Base-by-base conservation (phyloP, 2,113 vertebrate genomes). In the Spea multiplicata region DNA sequence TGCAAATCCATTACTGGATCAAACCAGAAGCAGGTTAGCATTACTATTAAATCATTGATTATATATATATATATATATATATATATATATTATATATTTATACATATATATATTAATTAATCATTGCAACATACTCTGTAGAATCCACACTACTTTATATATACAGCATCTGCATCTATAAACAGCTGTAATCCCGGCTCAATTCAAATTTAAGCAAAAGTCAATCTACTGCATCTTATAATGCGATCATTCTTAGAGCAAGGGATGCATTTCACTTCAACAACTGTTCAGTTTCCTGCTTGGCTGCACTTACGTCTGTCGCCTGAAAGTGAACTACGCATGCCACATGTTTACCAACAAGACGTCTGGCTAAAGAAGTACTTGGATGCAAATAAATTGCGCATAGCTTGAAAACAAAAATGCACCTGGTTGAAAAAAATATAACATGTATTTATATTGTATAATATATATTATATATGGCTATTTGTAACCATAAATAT, bases 241-340 rank as follows among this genome's bases (percentile, higher is more conserved):
- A 75, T 74, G 71, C 75, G 82, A 75, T 84, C 69, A 74, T 78
- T 75, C 82, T 78, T 84, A 85, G 71, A 70, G 82, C 82, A 86
- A 87, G 82, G 83, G 80, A 83, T 81, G 85, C 74, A 72, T 81
- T 86, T 86, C 85, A 87, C 79, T 82, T 76, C 74, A 88, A 86
- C 88, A 85, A 86, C 83, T 88, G 86, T 87, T 82, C 81, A 72
- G 73, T 85, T 86, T 75, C 85, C 82, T 79, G 82, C 85, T 87
- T 86, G 78, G 75, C 85, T 86, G 84, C 75, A 84, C 72, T 86
- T 85, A 86, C 79, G 66, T 88, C 81, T 81, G 84, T 82, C 74
- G 84, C 53, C 84, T 81, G 82, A 83, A 86, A 85, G 69, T 17
- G 84, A 84, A 83, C 66, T 76, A 65, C 80, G 85, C 75, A 85